Conservation (phyloP, 2,888 invertebrate genomes). For the Biston betularia region DNA sequence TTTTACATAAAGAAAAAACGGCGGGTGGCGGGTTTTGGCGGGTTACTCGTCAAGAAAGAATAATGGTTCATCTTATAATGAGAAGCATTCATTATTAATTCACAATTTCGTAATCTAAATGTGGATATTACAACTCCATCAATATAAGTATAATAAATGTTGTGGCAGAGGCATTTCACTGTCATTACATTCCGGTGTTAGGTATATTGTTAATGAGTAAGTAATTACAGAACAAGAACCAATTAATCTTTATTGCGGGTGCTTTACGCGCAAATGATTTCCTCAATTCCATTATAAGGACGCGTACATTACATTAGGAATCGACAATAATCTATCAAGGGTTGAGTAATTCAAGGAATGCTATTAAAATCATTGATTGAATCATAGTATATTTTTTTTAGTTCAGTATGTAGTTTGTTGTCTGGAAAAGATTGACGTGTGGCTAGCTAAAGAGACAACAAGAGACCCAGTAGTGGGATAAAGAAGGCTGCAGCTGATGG, state of each 20-base stretch:
- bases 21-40: too few species aligned
- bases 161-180: constrained; percentile 32
- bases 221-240: constrained; percentile 43
- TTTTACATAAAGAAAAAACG: too few species aligned
- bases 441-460: too few species aligned
- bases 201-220: constrained; percentile 32
- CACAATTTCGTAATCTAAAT: constrained; percentile 17
- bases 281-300: constrained; percentile 39
- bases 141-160: constrained; percentile 13
- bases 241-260: constrained; percentile 41
- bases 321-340: background rate
- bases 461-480: too few species aligned
- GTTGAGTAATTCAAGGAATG: constrained; percentile 1
- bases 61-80: background rate
- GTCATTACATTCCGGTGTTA: constrained; percentile 40
- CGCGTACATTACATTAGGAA: constrained; percentile 29
- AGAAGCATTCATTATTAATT: constrained; percentile 5
- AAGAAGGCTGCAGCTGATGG: too few species aligned
- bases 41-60: background rate
- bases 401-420: background rate
- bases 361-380: background rate
- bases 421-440: too few species aligned
- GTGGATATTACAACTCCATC: constrained; percentile 4
- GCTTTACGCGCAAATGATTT: constrained; percentile 44
- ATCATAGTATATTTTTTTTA: background rate